Conservation (phyloP, 2,888 invertebrate genomes). For the Hydrotaea cyrtoneurina region DNA sequence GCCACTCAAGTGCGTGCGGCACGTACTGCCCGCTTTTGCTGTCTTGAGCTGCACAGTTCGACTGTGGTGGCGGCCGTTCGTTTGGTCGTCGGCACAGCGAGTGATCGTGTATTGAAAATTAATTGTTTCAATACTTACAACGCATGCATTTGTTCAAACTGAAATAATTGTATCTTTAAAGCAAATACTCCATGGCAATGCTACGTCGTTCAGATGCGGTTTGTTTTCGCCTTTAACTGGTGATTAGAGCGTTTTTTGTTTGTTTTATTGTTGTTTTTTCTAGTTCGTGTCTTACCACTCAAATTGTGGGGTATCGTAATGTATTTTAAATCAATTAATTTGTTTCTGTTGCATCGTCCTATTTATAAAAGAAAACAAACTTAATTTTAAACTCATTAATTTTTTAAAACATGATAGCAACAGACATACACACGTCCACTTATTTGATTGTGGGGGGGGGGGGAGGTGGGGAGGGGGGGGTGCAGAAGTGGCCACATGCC, state of each 20-base stretch:
- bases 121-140: slow-evolving; percentile 61
- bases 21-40: slow-evolving; percentile 18
- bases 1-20: slow-evolving; percentile 62
- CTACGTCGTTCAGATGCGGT: neutral
- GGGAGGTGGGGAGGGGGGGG: slow-evolving; percentile 1
- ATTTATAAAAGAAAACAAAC: slow-evolving; percentile 1
- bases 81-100: slow-evolving; percentile 60
- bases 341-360: neutral
- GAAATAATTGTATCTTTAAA: slow-evolving; percentile 34
- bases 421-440: no score
- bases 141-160: slow-evolving; percentile 55
- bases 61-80: slow-evolving; percentile 21
- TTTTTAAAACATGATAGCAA: slow-evolving; percentile 54
- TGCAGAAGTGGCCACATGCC: slow-evolving; percentile 52
- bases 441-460: no score
- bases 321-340: slow-evolving; percentile 31
- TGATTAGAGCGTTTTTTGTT: neutral
- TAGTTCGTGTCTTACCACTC: slow-evolving; percentile 39
- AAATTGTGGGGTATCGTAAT: slow-evolving; percentile 36
- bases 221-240: neutral
- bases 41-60: slow-evolving; percentile 28
- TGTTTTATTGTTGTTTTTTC: neutral
- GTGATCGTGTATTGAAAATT: slow-evolving; percentile 67
- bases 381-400: slow-evolving; percentile 56
- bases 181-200: neutral